phyloP scores from a whole-genome alignment of 2,797 vertebrate genomes.

The Distichodus sexfasciatus region DNA sequence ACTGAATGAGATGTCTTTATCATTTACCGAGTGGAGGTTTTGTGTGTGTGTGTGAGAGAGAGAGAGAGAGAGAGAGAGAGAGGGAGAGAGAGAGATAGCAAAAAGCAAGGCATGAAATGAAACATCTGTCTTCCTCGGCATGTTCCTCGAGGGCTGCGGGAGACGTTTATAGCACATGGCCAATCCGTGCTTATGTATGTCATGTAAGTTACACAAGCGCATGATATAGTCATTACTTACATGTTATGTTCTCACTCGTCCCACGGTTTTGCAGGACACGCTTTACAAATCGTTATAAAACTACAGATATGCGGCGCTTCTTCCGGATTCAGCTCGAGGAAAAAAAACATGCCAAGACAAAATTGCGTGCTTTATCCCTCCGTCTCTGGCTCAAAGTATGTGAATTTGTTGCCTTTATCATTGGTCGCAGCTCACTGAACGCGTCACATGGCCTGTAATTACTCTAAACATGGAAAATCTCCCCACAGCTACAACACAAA shows the following conservation, averaged over 20 bases:
- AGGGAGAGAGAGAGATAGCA: slow-evolving; percentile 48
- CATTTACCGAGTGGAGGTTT: slow-evolving; percentile 49
- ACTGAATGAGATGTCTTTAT: slow-evolving; percentile 56
- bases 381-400: slow-evolving; percentile 60
- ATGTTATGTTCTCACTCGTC: slow-evolving; percentile 56
- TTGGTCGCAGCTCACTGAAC: slow-evolving; percentile 63
- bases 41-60: slow-evolving; percentile 3
- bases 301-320: slow-evolving; percentile 49
- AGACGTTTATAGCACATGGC: slow-evolving; percentile 67
- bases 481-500: slow-evolving; percentile 66
- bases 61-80: slow-evolving; percentile 18
- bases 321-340: slow-evolving; percentile 54
- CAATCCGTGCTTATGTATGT: slow-evolving; percentile 67
- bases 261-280: slow-evolving; percentile 53
- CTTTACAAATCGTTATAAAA: slow-evolving; percentile 58
- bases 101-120: slow-evolving; percentile 66
- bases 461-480: slow-evolving; percentile 64
- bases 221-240: slow-evolving; percentile 66
- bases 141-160: slow-evolving; percentile 60
- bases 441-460: slow-evolving; percentile 74
- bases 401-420: slow-evolving; percentile 72
- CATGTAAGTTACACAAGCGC: slow-evolving; percentile 68
- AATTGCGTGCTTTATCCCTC: slow-evolving; percentile 45
- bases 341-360: slow-evolving; percentile 58
- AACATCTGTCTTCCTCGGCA: slow-evolving; percentile 69